Base-by-base conservation (phyloP, 2,888 invertebrate genomes). In the Lucinisca nassula region DNA sequence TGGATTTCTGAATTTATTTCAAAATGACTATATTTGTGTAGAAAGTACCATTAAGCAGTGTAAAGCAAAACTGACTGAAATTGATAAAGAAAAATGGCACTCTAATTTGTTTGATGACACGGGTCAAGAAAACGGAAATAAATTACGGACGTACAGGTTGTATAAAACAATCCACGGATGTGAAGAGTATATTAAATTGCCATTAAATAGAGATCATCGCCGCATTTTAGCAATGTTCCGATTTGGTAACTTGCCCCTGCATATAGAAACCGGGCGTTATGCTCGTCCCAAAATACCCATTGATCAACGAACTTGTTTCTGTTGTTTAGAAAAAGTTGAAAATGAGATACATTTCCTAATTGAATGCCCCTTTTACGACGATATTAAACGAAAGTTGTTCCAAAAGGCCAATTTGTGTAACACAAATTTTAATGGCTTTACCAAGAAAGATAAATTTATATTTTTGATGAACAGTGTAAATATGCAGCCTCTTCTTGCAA, bases 221-320 rank as follows among this genome's bases (percentile, higher is more conserved):
- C 67, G 35, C 67, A 21, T 67, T 67, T 67, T 67, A 35, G 67
- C 67, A 21, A 67, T 67, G 67, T 67, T 67, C 35, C 32, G 67
- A 14, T 67, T 32, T 35, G 67, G 67, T 35, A 67, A 67, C 17
- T 67, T 67, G 35, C 67, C 67, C 12, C 17, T 67, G 30, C 21
- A 35, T 35, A 67, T 67, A 12, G 67, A 67, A 67, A 67, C 67
- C 4, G 67, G 35, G 67, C 67, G 67, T 67, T 67, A 12, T 67
- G 67, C 67, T 35, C 2, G 35, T 3, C 67, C 67, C 1, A 67
- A 67, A 67, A 35, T 67, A 12, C 67, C 67, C 6, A 12, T 27
- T 8, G 30, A 61, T 27, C 27, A 67, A 35, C 21, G 67, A 35
- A 67, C 67, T 21, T 67, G 67, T 35, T 67, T 67, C n/a, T 21